These are phyloP conservation scores for Echeneis naucrates DNA, from an alignment of 2,797 vertebrate genomes.

Conservation along the genomic window DNA sequence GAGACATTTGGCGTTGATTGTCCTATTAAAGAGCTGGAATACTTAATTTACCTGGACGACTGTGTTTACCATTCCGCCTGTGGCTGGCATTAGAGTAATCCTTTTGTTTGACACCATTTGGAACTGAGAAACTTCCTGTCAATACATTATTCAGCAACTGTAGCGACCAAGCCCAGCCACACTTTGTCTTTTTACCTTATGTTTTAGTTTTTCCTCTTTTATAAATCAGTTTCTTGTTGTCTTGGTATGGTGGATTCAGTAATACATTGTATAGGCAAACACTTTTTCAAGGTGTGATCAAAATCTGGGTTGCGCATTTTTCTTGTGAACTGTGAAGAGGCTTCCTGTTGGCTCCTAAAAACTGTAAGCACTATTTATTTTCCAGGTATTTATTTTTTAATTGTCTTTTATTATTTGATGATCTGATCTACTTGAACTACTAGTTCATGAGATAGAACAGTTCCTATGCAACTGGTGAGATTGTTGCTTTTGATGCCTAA, in stretches of 20 bases:
- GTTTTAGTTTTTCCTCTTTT: background rate
- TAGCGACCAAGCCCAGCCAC: conserved; percentile 28
- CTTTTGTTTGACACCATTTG: conserved; percentile 25
- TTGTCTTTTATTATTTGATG: too few species aligned
- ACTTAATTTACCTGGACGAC: conserved; percentile 4
- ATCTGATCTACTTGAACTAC: too few species aligned
- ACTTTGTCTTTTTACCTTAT: background rate
- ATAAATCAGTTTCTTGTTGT: background rate
- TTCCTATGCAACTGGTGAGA: background rate
- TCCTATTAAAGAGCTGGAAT: conserved; percentile 19
- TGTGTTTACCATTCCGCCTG: conserved; percentile 24
- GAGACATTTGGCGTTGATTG: background rate
- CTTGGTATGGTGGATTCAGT: too few species aligned
- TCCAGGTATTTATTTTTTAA: too few species aligned
- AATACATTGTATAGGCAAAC: too few species aligned
- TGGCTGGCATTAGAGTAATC: conserved; percentile 20
- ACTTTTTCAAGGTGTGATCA: too few species aligned
- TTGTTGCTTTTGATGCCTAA: background rate
- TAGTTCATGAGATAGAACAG: background rate
- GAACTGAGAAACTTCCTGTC: conserved; percentile 2
- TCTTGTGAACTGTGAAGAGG: too few species aligned
- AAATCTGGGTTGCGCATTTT: background rate
- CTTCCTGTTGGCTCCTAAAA: too few species aligned
- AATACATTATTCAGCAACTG: conserved; percentile 41
- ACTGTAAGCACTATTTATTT: too few species aligned